Base-by-base conservation (phyloP, 1,140 invertebrate genomes). In the Mamestra configurata region DNA sequence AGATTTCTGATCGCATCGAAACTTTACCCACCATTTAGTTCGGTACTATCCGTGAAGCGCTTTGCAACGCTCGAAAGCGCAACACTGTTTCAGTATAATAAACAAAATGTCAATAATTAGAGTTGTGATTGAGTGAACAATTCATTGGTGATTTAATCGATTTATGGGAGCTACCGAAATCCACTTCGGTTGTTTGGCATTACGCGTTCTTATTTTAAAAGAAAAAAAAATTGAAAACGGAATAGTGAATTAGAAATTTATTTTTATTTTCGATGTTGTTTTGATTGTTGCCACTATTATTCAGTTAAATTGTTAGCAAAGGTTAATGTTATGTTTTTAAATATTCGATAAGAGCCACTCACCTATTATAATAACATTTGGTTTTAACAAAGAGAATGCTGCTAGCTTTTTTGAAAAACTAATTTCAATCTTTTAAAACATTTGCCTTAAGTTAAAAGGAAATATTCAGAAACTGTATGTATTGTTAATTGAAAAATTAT, bases 41-140 rank as follows among this genome's bases (percentile, higher is more conserved):
- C 43, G 22, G 68, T 66, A 77, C n/a, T 57, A 66, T 81, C 79
- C 68, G 53, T 55, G 75, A 79, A 24, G n/a, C 73, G 57, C 31
- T 59, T 59, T 35, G 43, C 73, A 46, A 40, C 57, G 73, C 57
- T 64, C 40, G 8, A 55, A 64, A 76, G 40, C 55, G 24, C 18
- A 57, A 57, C 22, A 24, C 13, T 24, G 22, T 13, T 24, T 53
- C 43, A 49, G 40, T 66, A 73, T 66, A 66, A 79, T 46, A 31
- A 31, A 31, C 27, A 61, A 75, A 55, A 43, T 79, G 22, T 55
- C 70, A 66, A 79, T 79, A 70, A 43, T 55, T 31, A 49, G 66
- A 61, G 20, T 51, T 59, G 51, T 71, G 53, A 27, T 72, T 13
- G 40, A 68, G 53, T 79, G 68, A 64, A 11, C 59, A 35, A 64